These are phyloP conservation scores for Hormaphis cornu DNA, from an alignment of 1,140 invertebrate genomes.

Conservation along the genomic window DNA sequence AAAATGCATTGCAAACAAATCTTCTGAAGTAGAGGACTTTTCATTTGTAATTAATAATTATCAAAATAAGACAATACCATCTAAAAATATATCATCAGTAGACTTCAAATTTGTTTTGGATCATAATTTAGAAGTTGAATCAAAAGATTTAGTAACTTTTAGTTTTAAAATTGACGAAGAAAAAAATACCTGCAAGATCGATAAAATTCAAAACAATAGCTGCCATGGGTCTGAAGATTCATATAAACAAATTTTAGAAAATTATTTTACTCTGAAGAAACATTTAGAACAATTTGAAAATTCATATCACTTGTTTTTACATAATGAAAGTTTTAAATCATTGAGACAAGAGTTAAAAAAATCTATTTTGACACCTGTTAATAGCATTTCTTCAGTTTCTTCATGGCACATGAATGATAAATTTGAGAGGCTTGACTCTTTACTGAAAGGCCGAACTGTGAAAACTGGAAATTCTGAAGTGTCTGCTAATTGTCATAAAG, in stretches of 20 bases:
- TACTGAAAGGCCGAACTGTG: constrained; percentile 9
- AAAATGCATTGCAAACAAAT: too few relatives aligned
- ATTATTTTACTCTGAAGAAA: neutral
- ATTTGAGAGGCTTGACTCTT: constrained; percentile 13
- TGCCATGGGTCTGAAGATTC: neutral
- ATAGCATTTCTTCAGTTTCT: constrained; percentile 19
- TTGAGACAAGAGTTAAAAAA: constrained; percentile 7
- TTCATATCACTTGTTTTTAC: neutral
- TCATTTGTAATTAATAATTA: neutral
- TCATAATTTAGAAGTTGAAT: neutral
- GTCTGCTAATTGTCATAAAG: neutral
- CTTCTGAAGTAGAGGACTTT: neutral
- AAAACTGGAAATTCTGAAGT: constrained; percentile 17
- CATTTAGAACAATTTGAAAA: constrained; percentile 8
- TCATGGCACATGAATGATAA: constrained; percentile 20
- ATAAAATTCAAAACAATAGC: neutral
- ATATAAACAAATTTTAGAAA: constrained; percentile 15
- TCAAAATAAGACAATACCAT: too few relatives aligned
- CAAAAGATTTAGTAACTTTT: neutral
- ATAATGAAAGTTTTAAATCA: neutral
- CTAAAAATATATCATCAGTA: too few relatives aligned
- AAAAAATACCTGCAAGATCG: neutral
- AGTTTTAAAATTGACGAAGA: neutral
- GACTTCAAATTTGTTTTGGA: neutral
- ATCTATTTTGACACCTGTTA: constrained; percentile 17